These are phyloP conservation scores for Dipodomys stephensi DNA, from an alignment of 2,113 vertebrate genomes.

Conservation along the genomic window DNA sequence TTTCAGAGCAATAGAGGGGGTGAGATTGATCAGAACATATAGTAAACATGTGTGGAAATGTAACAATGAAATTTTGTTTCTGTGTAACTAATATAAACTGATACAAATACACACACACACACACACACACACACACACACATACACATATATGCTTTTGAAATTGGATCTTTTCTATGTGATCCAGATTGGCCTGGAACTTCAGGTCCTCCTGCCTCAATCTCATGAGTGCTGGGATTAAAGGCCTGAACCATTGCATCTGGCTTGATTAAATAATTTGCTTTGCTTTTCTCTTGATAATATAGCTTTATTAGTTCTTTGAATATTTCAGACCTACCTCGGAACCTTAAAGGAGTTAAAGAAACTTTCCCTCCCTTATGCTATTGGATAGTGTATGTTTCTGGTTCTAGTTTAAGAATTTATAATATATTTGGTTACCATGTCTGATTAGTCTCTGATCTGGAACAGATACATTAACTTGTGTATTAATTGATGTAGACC, in stretches of 20 bases:
- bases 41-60: too few relatives aligned
- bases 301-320: neutral
- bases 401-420: neutral
- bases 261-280: neutral
- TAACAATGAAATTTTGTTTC: too few relatives aligned
- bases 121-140: too few relatives aligned
- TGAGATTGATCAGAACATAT: too few relatives aligned
- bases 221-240: too few relatives aligned
- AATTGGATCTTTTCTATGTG: too few relatives aligned
- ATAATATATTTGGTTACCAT: neutral
- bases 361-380: neutral
- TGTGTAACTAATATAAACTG: too few relatives aligned
- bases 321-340: neutral
- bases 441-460: neutral
- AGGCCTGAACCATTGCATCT: neutral
- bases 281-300: neutral
- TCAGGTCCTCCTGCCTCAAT: too few relatives aligned
- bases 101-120: too few relatives aligned
- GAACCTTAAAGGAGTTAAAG: neutral
- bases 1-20: too few relatives aligned
- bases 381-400: neutral
- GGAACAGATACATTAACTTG: constrained; percentile 31
- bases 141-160: too few relatives aligned
- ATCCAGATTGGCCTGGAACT: too few relatives aligned
- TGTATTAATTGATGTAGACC: constrained; percentile 30